Conservation (phyloP, 2,888 invertebrate genomes). For the Tyria jacobaeae region DNA sequence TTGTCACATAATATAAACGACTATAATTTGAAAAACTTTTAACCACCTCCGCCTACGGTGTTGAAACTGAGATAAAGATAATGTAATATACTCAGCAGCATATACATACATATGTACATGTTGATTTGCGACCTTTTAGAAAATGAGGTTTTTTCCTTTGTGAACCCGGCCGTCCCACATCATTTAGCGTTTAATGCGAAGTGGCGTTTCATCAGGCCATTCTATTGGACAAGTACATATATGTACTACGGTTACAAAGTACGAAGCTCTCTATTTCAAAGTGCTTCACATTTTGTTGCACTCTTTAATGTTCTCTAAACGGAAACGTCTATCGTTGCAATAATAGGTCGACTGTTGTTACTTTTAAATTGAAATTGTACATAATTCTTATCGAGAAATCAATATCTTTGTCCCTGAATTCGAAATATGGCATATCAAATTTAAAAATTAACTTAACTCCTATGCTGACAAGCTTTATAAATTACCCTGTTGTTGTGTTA, state of each 20-base stretch:
- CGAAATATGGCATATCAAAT: too few relatives aligned
- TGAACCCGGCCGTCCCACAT: slow-evolving; percentile 54
- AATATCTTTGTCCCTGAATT: neutral
- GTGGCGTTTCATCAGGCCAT: slow-evolving; percentile 63
- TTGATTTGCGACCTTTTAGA: slow-evolving; percentile 50
- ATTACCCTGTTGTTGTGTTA: too few relatives aligned
- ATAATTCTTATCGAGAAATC: neutral
- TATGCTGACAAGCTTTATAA: too few relatives aligned
- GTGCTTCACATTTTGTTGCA: slow-evolving; percentile 22
- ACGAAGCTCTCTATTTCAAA: slow-evolving; percentile 30
- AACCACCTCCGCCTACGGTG: slow-evolving; percentile 12
- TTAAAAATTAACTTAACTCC: too few relatives aligned
- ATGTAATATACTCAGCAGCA: slow-evolving; percentile 27
- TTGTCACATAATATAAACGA: neutral
- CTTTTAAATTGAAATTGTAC: neutral
- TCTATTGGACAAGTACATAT: slow-evolving; percentile 50
- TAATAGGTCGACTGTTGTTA: neutral
- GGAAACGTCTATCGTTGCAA: slow-evolving; percentile 29
- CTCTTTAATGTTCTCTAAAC: slow-evolving; percentile 32
- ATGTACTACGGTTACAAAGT: slow-evolving; percentile 29
- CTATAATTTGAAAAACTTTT: neutral
- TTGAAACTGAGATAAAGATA: slow-evolving; percentile 39
- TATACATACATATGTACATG: slow-evolving; percentile 29
- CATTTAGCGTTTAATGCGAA: slow-evolving; percentile 62
- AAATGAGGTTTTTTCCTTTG: slow-evolving; percentile 56